Evolutionary conservation across 2,797 vertebrate genomes (phyloP).

Genomic region (Sebastes taczanowskii): DNA sequence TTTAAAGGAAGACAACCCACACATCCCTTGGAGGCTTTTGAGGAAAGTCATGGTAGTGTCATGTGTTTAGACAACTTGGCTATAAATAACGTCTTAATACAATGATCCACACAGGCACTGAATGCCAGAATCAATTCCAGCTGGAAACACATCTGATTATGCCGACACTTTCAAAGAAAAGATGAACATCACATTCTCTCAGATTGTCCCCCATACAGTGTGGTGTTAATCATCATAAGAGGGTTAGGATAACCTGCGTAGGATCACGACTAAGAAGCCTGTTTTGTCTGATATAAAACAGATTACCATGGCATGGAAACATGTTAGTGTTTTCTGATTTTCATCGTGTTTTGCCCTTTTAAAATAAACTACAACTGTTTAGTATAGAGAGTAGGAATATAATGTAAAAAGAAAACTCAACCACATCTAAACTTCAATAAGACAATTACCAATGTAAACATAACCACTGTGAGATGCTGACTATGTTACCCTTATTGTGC

Average conservation of each 20-base stretch:
- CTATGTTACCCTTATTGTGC: conserved; percentile 4
- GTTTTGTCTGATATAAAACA: not conserved
- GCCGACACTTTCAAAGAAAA: not conserved
- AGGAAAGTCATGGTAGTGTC: conserved; percentile 34
- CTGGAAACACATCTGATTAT: conserved; percentile 13
- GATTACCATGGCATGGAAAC: not conserved
- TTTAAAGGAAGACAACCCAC: conserved; percentile 38
- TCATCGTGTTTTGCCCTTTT: not conserved
- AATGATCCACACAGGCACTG: conserved; percentile 24
- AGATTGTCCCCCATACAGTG: not conserved
- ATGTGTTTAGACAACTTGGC: conserved; percentile 39
- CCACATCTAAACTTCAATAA: not conserved
- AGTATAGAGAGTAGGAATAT: not conserved
- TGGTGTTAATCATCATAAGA: not conserved
- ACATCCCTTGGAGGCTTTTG: conserved; percentile 33
- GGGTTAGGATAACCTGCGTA: not conserved
- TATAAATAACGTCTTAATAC: conserved; percentile 55
- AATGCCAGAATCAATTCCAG: conserved; percentile 7
- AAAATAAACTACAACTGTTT: not conserved
- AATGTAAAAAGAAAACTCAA: not conserved
- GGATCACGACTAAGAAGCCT: not conserved
- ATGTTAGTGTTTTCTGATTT: not conserved
- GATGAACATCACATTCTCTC: not conserved
- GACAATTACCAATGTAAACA: conserved; percentile 4
- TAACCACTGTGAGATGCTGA: conserved; percentile 13